Base-by-base conservation (phyloP, 35 echinoderm and acorn worm species). In the Ophioderma brevispina region DNA sequence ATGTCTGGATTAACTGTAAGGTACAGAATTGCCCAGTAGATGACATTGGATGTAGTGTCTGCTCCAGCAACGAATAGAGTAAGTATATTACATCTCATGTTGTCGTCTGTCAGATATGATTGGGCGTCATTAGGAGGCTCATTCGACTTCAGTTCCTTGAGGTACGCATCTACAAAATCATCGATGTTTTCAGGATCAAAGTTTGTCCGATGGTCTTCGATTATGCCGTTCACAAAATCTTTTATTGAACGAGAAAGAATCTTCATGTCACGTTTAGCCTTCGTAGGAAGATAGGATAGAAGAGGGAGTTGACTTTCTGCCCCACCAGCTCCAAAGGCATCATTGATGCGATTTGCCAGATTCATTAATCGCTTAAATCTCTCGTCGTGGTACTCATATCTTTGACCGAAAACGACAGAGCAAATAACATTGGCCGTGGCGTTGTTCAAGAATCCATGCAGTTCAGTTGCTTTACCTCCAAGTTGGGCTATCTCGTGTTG, bases 31-130 rank as follows among this genome's bases (percentile, higher is more conserved):
- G 33, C 85, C 96, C 96, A 98, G 13, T 82, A 87, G 25, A 98
- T 37, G 35, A 90, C 94, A 13, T 89, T 94, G 18, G 96, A 77
- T 1, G 93, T 94, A 0, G 96, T 92, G 17, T 94, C 92, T 0
- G 89, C 87, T 14, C 96, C 92, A 31, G 96, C 92, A 14, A 55
- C 92, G 43, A 98, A 89, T 8, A 98, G 41, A 52, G 89, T 89
- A 6, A 76, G 75, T 5, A 86, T 40, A 32, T 77, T 77, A 64
- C 81, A 32, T 32, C 43, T 49, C 39, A 87, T 37, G 78, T 92
- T 87, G 17, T 84, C 75, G 1, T 79, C 25, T 13, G 17, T 89
- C 31, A 89, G 75, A 32, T 75, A 70, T 25, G 59, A 70, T 15
- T 25, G 77, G 10, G 23, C 15, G n/a, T 70, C 59, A 13, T 1